Percentiles rank a stretch among this genome's conserved stretches.
Evolutionary conservation across 2,888 invertebrate species (phyloP).

Genomic region (Cacoxenus indagator): DNA sequence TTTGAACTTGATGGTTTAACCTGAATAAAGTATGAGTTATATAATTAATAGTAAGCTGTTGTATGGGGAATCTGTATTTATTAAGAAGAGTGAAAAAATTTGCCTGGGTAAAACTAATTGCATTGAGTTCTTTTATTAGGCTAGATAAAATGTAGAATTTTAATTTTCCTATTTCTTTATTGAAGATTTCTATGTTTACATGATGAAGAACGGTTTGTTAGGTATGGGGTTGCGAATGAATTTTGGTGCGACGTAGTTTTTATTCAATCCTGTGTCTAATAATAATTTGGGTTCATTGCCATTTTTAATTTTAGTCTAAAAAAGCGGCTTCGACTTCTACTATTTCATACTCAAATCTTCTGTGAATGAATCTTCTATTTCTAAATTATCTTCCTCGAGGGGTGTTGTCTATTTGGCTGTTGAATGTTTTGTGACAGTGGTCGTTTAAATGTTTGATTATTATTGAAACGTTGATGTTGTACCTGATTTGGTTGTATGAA

Average conservation of each 20-base stretch:
- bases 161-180: neutral
- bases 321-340: neutral
- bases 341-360: neutral
- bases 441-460: neutral
- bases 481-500: neutral
- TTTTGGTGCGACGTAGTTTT: neutral
- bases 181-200: neutral
- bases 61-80: neutral
- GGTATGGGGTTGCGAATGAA: neutral
- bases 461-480: neutral
- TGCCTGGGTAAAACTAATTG: neutral
- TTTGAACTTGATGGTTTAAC: neutral
- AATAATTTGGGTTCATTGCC: no score
- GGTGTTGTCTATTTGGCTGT: neutral
- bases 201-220: neutral
- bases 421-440: neutral
- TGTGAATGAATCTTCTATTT: neutral
- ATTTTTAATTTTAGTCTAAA: conserved; percentile 5
- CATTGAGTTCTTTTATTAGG: neutral
- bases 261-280: no score
- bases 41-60: neutral
- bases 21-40: neutral
- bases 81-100: neutral
- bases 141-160: no score
- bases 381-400: neutral